Evolutionary conservation across 2,888 invertebrate genomes (phyloP).

Genomic region (Agrenia bidenticulata): DNA sequence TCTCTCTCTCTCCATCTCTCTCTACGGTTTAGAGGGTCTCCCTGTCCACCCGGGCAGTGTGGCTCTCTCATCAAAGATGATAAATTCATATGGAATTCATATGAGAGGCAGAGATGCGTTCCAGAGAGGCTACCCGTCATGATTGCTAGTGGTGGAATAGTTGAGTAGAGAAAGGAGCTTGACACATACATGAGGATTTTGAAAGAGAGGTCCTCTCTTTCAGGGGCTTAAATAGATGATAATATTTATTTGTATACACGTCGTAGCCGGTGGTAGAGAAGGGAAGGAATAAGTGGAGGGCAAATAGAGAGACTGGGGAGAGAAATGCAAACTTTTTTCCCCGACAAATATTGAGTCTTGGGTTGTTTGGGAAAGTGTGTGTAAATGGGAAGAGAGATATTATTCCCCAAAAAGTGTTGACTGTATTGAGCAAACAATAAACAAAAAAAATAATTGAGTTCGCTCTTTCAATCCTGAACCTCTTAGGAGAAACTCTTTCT

Average conservation of each 20-base stretch:
- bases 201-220: neutral
- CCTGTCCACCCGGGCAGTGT: no score
- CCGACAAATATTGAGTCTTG: slow-evolving; percentile 19
- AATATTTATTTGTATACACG: neutral
- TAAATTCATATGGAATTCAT: no score
- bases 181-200: no score
- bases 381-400: slow-evolving; percentile 6
- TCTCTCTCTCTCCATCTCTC: no score
- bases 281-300: slow-evolving; percentile 17
- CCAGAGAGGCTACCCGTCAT: no score
- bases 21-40: no score
- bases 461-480: slow-evolving; percentile 20
- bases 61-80: no score
- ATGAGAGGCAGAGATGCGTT: no score
- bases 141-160: no score
- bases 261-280: no score
- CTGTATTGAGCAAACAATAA: slow-evolving; percentile 23
- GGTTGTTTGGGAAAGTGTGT: neutral
- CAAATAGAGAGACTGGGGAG: slow-evolving; percentile 20
- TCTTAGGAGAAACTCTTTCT: no score
- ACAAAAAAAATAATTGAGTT: slow-evolving; percentile 25
- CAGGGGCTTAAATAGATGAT: neutral
- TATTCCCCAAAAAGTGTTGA: slow-evolving; percentile 19
- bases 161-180: no score
- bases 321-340: slow-evolving; percentile 22